Conservation (phyloP, 1,140 invertebrate genomes). For the Solenopsis fugax region DNA sequence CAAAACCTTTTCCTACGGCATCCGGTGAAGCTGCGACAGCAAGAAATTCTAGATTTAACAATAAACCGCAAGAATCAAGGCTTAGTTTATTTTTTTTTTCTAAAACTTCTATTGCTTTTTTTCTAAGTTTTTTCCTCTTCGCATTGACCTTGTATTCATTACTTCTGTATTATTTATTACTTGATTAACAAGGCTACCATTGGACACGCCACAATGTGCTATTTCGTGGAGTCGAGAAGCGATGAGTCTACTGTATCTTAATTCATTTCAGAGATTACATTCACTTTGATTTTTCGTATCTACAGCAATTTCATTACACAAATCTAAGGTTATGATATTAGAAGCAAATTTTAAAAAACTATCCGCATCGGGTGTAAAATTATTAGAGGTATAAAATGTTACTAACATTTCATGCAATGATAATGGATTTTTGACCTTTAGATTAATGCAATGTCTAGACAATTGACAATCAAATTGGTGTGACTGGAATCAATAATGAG, state of each 20-base stretch:
- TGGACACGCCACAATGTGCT: not conserved
- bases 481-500: not conserved
- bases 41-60: not conserved
- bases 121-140: not conserved
- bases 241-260: not conserved
- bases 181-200: not conserved
- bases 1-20: not conserved
- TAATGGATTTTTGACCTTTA: not conserved
- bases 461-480: not conserved
- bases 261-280: not conserved
- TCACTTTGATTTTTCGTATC: not conserved
- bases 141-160: not conserved
- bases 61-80: not conserved
- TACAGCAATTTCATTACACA: not conserved
- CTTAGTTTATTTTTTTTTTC: not conserved
- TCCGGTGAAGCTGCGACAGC: not conserved
- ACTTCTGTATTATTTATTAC: not conserved
- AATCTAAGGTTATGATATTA: not conserved
- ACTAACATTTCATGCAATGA: not conserved
- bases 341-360: not conserved
- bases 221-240: not conserved
- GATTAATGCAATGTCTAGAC: not conserved
- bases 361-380: not conserved
- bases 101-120: slow-evolving; percentile 1
- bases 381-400: not conserved